Evolutionary conservation across 1,140 invertebrate species (phyloP).

Genomic region (Mercenaria mercenaria): DNA sequence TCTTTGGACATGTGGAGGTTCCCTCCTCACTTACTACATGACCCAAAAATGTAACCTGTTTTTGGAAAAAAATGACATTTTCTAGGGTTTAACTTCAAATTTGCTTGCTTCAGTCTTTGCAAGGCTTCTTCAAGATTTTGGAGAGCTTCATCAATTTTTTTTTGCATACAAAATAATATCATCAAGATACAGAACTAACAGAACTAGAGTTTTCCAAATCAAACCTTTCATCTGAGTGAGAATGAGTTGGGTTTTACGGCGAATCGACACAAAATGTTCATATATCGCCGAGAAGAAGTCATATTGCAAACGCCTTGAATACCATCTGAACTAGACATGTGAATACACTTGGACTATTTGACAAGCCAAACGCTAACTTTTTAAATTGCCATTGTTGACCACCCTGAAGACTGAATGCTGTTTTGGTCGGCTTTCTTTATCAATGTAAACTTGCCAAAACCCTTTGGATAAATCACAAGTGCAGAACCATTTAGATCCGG

Average conservation of each 20-base stretch:
- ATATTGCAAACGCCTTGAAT: too few species aligned
- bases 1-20: too few species aligned
- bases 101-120: neutral
- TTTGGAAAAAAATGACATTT: conserved; percentile 19
- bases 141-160: neutral
- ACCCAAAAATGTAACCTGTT: too few species aligned
- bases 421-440: conserved; percentile 49
- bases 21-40: too few species aligned
- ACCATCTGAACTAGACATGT: conserved; percentile 56
- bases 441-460: too few species aligned
- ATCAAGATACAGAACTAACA: too few species aligned
- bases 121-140: neutral
- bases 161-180: too few species aligned
- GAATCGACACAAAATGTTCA: too few species aligned
- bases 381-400: conserved; percentile 65
- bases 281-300: too few species aligned
- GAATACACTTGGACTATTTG: conserved; percentile 55
- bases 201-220: too few species aligned
- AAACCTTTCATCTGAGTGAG: conserved; percentile 55
- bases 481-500: neutral
- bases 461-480: neutral
- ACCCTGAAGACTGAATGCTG: conserved; percentile 73
- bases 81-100: conserved; percentile 22
- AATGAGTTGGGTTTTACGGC: too few species aligned
- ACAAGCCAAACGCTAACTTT: conserved; percentile 72